These are phyloP conservation scores for Danio tinwini DNA, from an alignment of 2,797 vertebrate species.

Conservation along the genomic window DNA sequence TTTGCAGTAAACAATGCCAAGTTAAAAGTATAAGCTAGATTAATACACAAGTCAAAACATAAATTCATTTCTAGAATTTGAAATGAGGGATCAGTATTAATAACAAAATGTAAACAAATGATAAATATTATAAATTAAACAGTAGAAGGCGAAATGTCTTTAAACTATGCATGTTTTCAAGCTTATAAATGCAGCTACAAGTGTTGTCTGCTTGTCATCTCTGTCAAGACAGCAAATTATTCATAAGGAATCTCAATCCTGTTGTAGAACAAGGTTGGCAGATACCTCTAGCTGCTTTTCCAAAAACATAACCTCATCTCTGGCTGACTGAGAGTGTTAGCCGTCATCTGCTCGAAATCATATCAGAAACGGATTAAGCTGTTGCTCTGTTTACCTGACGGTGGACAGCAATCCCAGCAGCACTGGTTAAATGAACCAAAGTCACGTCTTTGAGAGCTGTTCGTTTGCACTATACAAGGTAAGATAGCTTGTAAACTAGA, in stretches of 20 bases:
- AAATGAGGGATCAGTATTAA: not conserved
- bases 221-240: conserved; percentile 51
- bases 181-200: conserved; percentile 13
- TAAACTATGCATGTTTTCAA: not conserved
- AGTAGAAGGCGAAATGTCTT: not conserved
- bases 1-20: not conserved
- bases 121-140: not conserved
- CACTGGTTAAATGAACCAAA: conserved; percentile 19
- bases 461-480: conserved; percentile 12
- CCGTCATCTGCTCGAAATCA: conserved; percentile 46
- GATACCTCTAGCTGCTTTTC: conserved; percentile 29
- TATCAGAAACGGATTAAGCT: conserved; percentile 41
- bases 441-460: conserved; percentile 13
- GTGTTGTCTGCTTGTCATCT: conserved; percentile 41
- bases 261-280: conserved; percentile 46
- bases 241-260: conserved; percentile 37
- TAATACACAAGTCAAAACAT: not conserved
- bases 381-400: conserved; percentile 25
- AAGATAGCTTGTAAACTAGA: conserved; percentile 9
- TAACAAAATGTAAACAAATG: no score
- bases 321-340: conserved; percentile 24
- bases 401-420: conserved; percentile 28
- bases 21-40: conserved; percentile 5
- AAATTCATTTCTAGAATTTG: not conserved
- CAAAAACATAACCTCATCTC: conserved; percentile 24